Evolutionary conservation across 1,140 invertebrate species (phyloP).

Genomic region (Thalassaphorura encarpata): DNA sequence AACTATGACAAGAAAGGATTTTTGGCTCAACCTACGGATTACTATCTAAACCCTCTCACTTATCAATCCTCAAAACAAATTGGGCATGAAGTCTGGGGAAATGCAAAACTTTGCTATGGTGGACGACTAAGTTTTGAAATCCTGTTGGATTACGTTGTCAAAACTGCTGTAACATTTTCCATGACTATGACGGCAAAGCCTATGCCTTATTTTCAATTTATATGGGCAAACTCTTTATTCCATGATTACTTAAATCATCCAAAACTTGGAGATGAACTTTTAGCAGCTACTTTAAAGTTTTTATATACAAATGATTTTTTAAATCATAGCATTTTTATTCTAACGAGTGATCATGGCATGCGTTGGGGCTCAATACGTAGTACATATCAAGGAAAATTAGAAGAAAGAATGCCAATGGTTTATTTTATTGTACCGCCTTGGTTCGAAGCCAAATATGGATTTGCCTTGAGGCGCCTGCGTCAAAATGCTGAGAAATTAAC

Average conservation of each 20-base stretch:
- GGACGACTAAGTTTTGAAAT: slow-evolving; percentile 24
- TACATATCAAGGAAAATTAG: slow-evolving; percentile 40
- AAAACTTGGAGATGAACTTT: slow-evolving; percentile 27
- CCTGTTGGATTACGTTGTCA: slow-evolving; percentile 27
- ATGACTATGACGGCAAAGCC: neutral
- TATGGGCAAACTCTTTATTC: slow-evolving; percentile 32
- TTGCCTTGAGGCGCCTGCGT: slow-evolving; percentile 16
- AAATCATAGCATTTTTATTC: slow-evolving; percentile 52
- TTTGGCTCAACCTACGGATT: slow-evolving; percentile 37
- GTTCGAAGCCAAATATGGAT: slow-evolving; percentile 34
- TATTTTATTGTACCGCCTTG: slow-evolving; percentile 42
- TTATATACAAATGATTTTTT: slow-evolving; percentile 25
- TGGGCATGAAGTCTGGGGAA: slow-evolving; percentile 21
- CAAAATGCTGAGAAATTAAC: slow-evolving; percentile 36
- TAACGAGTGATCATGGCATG: slow-evolving; percentile 87
- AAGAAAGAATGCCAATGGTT: slow-evolving; percentile 49
- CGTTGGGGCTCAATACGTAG: slow-evolving; percentile 65
- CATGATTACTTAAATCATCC: slow-evolving; percentile 33
- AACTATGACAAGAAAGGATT: slow-evolving; percentile 39
- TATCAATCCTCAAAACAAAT: slow-evolving; percentile 19
- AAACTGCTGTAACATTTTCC: slow-evolving; percentile 18
- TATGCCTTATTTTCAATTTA: slow-evolving; percentile 26
- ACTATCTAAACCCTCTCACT: slow-evolving; percentile 37
- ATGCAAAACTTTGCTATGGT: slow-evolving; percentile 28
- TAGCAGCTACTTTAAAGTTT: slow-evolving; percentile 28